Evolutionary conservation across 2,113 vertebrate species (phyloP).

Genomic region (Calyptommatus sinebrachiatus): DNA sequence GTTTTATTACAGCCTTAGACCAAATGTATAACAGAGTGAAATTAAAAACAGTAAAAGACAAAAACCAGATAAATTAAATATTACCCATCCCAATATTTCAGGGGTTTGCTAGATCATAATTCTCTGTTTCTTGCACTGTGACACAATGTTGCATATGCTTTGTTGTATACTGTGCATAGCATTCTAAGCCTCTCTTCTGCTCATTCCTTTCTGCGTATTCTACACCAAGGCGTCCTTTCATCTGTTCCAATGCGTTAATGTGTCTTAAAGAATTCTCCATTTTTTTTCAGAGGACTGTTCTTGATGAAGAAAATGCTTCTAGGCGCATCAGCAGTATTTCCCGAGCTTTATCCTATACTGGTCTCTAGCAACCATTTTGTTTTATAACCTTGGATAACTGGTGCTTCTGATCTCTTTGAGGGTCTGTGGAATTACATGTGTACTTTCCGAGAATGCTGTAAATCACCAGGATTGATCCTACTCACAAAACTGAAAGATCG

Average conservation of each 20-base stretch:
- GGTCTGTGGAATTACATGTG: conserved; percentile 24
- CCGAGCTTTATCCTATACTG: conserved; percentile 30
- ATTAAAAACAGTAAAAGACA: no score
- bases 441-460: conserved; percentile 8
- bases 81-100: background rate
- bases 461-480: conserved; percentile 24
- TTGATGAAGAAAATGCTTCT: conserved; percentile 33
- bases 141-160: conserved; percentile 49
- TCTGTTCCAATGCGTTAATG: conserved; percentile 57
- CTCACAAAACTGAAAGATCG: background rate
- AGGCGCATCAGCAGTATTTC: conserved; percentile 35
- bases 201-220: conserved; percentile 37
- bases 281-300: conserved; percentile 52
- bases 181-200: conserved; percentile 41
- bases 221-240: conserved; percentile 57
- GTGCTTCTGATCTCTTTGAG: conserved; percentile 19
- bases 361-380: conserved; percentile 38
- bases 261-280: conserved; percentile 48
- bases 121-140: conserved; percentile 34
- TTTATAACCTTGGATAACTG: background rate
- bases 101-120: conserved; percentile 26
- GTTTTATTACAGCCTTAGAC: no score
- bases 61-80: no score
- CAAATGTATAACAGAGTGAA: no score
- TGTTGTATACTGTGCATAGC: conserved; percentile 40